phyloP scores from a whole-genome alignment of 2,888 invertebrate genomes.

The Calameuta filiformis region DNA sequence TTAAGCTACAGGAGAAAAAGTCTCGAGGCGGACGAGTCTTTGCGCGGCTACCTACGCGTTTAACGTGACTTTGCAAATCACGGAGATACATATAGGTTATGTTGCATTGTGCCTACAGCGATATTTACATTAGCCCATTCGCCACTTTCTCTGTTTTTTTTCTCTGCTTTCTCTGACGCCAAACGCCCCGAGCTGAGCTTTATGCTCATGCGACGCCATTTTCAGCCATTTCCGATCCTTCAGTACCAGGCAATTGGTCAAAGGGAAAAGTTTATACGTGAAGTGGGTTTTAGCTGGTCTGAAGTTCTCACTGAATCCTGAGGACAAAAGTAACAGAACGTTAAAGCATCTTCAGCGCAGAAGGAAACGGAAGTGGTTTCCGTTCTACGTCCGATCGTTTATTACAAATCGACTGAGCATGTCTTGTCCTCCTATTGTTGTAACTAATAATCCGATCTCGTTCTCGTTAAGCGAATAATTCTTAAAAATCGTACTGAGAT shows the following conservation, averaged over 20 bases:
- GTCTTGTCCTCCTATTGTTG: not conserved
- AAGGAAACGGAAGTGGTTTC: not conserved
- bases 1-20: not conserved
- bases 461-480: not conserved
- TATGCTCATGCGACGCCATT: constrained; percentile 12
- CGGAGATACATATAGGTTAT: not conserved
- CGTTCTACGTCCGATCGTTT: not conserved
- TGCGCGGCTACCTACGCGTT: not conserved
- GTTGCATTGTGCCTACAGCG: constrained; percentile 6
- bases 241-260: constrained; percentile 21
- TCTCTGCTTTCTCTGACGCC: not conserved
- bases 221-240: constrained; percentile 47
- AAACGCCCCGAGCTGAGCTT: constrained; percentile 3
- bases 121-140: not conserved
- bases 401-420: not conserved
- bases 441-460: not conserved
- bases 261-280: not conserved
- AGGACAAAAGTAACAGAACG: not conserved
- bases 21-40: not conserved
- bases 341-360: not conserved
- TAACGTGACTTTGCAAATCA: not conserved
- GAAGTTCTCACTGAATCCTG: not conserved
- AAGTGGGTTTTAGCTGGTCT: not conserved
- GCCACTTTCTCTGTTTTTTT: not conserved
- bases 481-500: not conserved